Percentiles rank a stretch among this genome's conserved stretches.
Evolutionary conservation across 2,888 invertebrate species (phyloP).

Genomic region (Drosophila formosana): DNA sequence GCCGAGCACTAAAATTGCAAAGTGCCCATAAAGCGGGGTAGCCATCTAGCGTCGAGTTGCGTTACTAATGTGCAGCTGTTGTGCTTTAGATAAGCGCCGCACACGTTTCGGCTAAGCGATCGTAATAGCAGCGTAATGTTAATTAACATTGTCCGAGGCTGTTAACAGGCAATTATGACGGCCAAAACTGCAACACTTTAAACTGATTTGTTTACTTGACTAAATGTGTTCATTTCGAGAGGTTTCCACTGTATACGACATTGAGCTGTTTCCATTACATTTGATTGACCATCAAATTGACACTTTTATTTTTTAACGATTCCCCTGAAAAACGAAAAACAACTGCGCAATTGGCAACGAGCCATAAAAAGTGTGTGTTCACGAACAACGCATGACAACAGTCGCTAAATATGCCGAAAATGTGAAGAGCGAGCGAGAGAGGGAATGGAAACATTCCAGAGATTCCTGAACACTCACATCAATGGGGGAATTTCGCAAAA

Average conservation of each 20-base stretch:
- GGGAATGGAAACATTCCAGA: not conserved
- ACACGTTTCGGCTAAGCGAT: not conserved
- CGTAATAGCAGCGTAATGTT: not conserved
- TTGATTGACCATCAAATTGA: not conserved
- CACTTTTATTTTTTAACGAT: slow-evolving; percentile 6
- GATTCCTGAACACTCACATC: not conserved
- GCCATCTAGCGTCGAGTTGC: slow-evolving; percentile 28
- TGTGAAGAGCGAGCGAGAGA: not conserved
- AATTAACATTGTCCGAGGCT: slow-evolving; percentile 8
- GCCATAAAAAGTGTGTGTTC: not conserved
- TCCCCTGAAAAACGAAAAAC: not conserved
- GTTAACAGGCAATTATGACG: not conserved
- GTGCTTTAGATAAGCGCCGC: slow-evolving; percentile 8
- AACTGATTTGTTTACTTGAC: not conserved
- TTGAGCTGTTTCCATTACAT: not conserved
- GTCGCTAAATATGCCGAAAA: not conserved
- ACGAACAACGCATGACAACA: not conserved
- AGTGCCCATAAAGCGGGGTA: slow-evolving; percentile 1
- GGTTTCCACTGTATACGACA: not conserved
- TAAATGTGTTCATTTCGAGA: not conserved
- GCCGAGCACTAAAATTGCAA: slow-evolving; percentile 20
- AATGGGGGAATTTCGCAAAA: not conserved
- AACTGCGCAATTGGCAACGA: not conserved
- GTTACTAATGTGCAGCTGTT: slow-evolving; percentile 11
- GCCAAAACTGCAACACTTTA: not conserved